phyloP scores from a whole-genome alignment of 2,113 vertebrate species.

The Beaufortia kweichowensis region DNA sequence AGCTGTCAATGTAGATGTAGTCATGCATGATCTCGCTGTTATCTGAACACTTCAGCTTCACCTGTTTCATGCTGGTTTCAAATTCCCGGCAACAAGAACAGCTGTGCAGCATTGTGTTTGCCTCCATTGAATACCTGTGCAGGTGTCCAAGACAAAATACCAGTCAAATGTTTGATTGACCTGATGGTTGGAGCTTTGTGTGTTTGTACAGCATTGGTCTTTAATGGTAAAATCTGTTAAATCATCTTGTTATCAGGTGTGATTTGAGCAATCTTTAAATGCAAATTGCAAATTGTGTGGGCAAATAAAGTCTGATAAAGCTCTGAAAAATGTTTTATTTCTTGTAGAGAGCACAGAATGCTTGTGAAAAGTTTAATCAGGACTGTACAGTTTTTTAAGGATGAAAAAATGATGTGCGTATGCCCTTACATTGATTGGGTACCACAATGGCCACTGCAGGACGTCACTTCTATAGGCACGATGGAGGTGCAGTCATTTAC shows the following conservation, averaged over 20 bases:
- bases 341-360: background rate
- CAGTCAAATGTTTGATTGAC: no score
- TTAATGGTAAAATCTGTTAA: no score
- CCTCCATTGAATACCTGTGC: constrained; percentile 69
- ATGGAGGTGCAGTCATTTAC: constrained; percentile 70
- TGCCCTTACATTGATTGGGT: constrained; percentile 79
- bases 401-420: background rate
- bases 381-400: background rate
- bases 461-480: constrained; percentile 68
- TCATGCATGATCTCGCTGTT: constrained; percentile 35
- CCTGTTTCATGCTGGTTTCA: constrained; percentile 60
- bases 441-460: constrained; percentile 82
- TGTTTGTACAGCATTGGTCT: no score
- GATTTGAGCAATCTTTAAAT: background rate
- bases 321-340: no score
- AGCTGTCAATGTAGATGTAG: constrained; percentile 70
- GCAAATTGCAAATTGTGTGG: no score
- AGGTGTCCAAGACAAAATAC: background rate
- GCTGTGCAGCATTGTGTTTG: constrained; percentile 59
- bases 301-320: no score
- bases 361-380: background rate
- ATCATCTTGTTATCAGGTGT: no score
- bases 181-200: no score
- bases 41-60: constrained; percentile 64
- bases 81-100: constrained; percentile 75